Conservation (phyloP, 2,888 invertebrate genomes). For the Eupithecia exiguata region DNA sequence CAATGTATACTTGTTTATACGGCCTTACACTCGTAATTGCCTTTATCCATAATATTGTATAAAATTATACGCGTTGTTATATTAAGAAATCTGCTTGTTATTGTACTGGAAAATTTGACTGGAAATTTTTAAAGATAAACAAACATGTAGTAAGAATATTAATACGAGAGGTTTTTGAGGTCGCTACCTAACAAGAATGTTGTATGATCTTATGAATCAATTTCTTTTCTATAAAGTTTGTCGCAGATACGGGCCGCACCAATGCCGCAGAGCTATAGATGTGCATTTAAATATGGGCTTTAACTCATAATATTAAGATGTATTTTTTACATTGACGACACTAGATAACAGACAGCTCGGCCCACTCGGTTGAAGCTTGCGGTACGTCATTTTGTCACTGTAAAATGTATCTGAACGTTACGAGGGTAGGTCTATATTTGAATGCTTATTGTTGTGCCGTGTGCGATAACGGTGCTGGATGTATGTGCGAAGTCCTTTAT, state of each 20-base stretch:
- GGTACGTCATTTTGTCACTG: not conserved
- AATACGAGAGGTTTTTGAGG: not conserved
- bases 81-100: conserved; percentile 31
- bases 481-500: not conserved
- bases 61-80: conserved; percentile 37
- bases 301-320: not conserved
- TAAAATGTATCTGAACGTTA: not conserved
- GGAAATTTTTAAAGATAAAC: conserved; percentile 8
- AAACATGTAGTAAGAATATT: not conserved
- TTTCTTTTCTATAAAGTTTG: not conserved
- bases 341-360: not conserved
- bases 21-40: conserved; percentile 40
- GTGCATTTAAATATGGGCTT: not conserved
- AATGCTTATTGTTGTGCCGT: not conserved
- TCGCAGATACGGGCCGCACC: not conserved
- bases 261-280: not conserved
- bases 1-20: conserved; percentile 41
- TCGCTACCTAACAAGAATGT: not conserved
- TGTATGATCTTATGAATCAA: not conserved
- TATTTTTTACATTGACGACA: not conserved
- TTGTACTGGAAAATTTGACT: conserved; percentile 27
- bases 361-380: too few relatives aligned
- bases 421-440: not conserved
- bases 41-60: conserved; percentile 35
- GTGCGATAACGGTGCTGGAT: not conserved